Evolutionary conservation across 2,888 invertebrate species (phyloP), one percentile per base, ranked within the genome.

Genomic region (Adela reaumurella): DNA sequence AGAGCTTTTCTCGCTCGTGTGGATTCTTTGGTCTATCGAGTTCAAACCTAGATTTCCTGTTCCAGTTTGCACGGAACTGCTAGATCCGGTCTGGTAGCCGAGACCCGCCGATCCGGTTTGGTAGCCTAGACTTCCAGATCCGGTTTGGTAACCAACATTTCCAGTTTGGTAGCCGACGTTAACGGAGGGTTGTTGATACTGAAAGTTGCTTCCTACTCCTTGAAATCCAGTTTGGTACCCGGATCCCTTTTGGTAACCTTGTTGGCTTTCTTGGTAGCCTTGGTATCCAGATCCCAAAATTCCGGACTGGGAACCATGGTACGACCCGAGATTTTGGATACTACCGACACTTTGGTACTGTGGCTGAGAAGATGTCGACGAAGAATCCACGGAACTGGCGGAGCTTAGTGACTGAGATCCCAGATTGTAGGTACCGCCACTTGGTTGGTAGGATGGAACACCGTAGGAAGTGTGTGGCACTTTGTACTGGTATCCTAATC

Each of bases 381-480:
- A 35, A 8, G 35, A 3, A 14, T 11, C 14, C 3, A 8, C 35
- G 3, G 35, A 8, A 14, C 35, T 35, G 6, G 11, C 35, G 11
- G 35, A 8, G 14, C 35, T 35, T 11, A 35, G 14, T 14, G 11
- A 8, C 11, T 35, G 35, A 14, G 35, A 8, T 35, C 35, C 35
- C 11, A 14, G 35, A 14, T 14, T 35, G 35, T 14, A 35, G 35
- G 35, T 14, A 14, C 56, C 54, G 29, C 61, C 57, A 17, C 52
- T 44, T 24, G 45, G 16, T 56, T 65, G 66, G 53, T 68, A 65
- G 1, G 68, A 63, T 1, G 79, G 76, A 11, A 65, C 56, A 43
- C 73, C 76, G 51, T 74, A 81, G 2, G 74, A 69, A 1, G 73
- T 71, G 1, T 70, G 59, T 3, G 78, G 78, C 17, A 64, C 64